Conservation (phyloP, 2,888 invertebrate species). For the Microctonus hyperodae region DNA sequence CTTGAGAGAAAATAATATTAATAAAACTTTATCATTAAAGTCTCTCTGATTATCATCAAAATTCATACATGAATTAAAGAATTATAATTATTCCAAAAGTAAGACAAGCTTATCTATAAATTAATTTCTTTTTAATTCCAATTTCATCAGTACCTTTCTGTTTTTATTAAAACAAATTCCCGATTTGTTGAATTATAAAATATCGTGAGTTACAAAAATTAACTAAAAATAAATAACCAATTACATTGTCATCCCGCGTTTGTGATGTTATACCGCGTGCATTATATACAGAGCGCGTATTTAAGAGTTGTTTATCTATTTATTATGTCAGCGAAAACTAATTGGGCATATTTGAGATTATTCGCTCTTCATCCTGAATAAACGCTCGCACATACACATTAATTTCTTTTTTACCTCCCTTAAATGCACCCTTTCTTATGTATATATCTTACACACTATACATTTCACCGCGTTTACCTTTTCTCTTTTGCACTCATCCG, state of each 20-base stretch:
- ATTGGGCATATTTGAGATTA: constrained; percentile 59
- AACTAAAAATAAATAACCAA: constrained; percentile 47
- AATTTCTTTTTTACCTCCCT: background rate
- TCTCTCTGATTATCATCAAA: constrained; percentile 24
- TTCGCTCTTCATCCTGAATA: constrained; percentile 27
- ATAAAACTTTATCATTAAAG: background rate
- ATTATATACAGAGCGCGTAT: no score
- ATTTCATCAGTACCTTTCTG: no score
- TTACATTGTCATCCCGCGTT: constrained; percentile 24
- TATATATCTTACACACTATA: no score
- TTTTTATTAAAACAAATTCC: constrained; percentile 10
- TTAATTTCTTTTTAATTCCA: no score
- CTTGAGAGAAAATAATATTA: background rate
- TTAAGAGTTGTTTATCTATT: constrained; percentile 59
- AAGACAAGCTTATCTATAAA: no score
- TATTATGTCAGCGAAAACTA: constrained; percentile 60
- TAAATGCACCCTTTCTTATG: constrained; percentile 2
- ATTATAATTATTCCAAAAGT: no score
- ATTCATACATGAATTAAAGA: background rate
- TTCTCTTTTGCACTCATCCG: constrained; percentile 10
- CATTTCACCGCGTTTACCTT: background rate
- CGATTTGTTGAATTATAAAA: no score
- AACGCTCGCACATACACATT: constrained; percentile 55
- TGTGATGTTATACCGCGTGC: constrained; percentile 28
- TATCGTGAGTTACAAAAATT: constrained; percentile 44